Percentiles rank a stretch among this genome's conserved stretches.
Conservation (phyloP, 2,888 invertebrate species). For the Brachylomia viminalis region DNA sequence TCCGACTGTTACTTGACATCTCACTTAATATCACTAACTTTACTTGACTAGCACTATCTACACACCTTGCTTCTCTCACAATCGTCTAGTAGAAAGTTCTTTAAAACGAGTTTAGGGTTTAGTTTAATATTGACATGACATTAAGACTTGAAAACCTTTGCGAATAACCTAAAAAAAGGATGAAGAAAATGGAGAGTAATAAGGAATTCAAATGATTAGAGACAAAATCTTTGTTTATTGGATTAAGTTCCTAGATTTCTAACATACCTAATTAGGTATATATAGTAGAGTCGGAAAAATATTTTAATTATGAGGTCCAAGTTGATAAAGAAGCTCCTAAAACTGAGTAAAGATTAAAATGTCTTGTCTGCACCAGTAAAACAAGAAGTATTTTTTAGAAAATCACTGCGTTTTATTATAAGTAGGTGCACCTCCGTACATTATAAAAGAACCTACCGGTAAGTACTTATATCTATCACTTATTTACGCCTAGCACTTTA, state of each 20-base stretch:
- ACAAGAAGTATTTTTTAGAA: background rate
- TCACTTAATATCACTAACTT: constrained; percentile 79
- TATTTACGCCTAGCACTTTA: constrained; percentile 8
- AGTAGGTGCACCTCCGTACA: constrained; percentile 37
- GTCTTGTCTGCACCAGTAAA: background rate
- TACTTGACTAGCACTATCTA: constrained; percentile 66
- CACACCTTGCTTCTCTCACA: constrained; percentile 38
- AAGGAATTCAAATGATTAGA: background rate
- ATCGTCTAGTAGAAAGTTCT: background rate
- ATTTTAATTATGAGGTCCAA: background rate
- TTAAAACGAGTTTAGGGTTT: background rate
- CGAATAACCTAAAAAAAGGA: constrained; percentile 4
- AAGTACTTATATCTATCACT: constrained; percentile 37
- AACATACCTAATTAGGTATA: too few species aligned
- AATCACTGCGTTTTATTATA: background rate
- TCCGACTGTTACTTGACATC: constrained; percentile 82
- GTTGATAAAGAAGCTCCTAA: background rate
- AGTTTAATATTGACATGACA: background rate
- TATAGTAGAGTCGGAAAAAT: background rate
- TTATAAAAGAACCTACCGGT: constrained; percentile 16
- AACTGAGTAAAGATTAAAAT: background rate
- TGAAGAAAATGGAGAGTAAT: background rate
- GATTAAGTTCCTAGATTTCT: background rate
- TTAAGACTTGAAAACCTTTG: background rate
- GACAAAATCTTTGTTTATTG: background rate